Conservation (phyloP, 2,797 vertebrate genomes). For the Microcaecilia unicolor region DNA sequence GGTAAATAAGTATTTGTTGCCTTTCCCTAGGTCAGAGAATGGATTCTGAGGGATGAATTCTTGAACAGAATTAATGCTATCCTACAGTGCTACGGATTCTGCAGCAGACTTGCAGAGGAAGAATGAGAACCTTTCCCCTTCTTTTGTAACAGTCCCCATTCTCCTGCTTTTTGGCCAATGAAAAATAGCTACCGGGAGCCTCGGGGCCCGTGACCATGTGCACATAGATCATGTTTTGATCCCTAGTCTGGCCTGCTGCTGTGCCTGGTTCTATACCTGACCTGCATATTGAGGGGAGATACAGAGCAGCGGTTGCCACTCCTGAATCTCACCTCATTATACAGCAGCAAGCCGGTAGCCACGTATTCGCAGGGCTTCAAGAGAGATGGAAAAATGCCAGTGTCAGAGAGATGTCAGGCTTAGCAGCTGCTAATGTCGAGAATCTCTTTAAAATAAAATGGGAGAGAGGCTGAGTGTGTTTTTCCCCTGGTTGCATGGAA, state of each 20-base stretch:
- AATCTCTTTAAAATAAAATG: slow-evolving; percentile 4
- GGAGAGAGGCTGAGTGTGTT: too few relatives aligned
- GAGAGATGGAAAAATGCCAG: not conserved
- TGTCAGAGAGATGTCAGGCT: not conserved
- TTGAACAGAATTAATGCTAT: too few relatives aligned
- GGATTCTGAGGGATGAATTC: too few relatives aligned
- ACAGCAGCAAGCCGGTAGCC: slow-evolving; percentile 4
- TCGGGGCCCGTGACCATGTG: not conserved
- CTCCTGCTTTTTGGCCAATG: too few relatives aligned
- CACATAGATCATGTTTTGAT: not conserved
- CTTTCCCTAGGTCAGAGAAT: too few relatives aligned
- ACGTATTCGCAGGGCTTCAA: not conserved
- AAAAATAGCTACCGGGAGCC: too few relatives aligned
- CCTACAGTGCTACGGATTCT: too few relatives aligned
- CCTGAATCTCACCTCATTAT: slow-evolving; percentile 9
- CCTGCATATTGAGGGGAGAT: not conserved
- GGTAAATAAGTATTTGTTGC: too few relatives aligned
- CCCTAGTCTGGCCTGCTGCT: slow-evolving; percentile 2
- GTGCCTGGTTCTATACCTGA: not conserved
- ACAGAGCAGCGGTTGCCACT: not conserved
- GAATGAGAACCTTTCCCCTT: too few relatives aligned
- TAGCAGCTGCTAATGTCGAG: not conserved
- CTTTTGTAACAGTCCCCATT: too few relatives aligned
- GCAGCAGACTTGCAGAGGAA: too few relatives aligned
- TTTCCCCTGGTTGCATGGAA: too few relatives aligned